Percentiles rank a stretch among this genome's conserved stretches.
These are phyloP conservation scores for Noctua fimbriata DNA, from an alignment of 2,888 invertebrate genomes.

Conservation along the genomic window DNA sequence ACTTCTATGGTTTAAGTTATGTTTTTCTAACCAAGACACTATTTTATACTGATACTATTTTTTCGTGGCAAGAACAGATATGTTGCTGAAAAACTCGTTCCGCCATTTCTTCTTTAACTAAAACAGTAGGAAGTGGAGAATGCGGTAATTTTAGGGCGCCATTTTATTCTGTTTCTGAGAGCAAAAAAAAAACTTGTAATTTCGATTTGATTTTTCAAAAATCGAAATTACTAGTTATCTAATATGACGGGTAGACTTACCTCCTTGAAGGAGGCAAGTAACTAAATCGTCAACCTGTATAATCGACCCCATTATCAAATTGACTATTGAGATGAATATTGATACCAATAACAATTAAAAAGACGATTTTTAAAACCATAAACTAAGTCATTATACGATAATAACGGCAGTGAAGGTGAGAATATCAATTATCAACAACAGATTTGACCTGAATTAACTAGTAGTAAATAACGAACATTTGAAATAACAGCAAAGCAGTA, in stretches of 20 bases:
- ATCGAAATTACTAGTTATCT: background rate
- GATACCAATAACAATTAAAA: slow-evolving; percentile 38
- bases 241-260: background rate
- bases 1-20: background rate
- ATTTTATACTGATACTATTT: too few species aligned
- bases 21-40: background rate
- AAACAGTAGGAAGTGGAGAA: too few species aligned
- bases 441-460: slow-evolving; percentile 39
- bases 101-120: background rate
- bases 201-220: background rate
- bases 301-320: background rate
- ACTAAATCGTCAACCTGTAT: background rate
- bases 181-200: background rate
- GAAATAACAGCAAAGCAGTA: background rate
- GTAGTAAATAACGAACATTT: background rate
- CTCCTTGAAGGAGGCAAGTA: background rate
- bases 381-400: slow-evolving; percentile 34
- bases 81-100: background rate
- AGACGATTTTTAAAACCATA: slow-evolving; percentile 35
- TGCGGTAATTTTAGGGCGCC: background rate
- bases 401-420: slow-evolving; percentile 51
- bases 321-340: slow-evolving; percentile 13
- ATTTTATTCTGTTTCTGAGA: background rate
- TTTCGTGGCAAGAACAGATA: too few species aligned
- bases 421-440: slow-evolving; percentile 33